These are phyloP conservation scores for Schizopygopsis pylzovi DNA, from an alignment of 2,797 vertebrate species.

Conservation along the genomic window DNA sequence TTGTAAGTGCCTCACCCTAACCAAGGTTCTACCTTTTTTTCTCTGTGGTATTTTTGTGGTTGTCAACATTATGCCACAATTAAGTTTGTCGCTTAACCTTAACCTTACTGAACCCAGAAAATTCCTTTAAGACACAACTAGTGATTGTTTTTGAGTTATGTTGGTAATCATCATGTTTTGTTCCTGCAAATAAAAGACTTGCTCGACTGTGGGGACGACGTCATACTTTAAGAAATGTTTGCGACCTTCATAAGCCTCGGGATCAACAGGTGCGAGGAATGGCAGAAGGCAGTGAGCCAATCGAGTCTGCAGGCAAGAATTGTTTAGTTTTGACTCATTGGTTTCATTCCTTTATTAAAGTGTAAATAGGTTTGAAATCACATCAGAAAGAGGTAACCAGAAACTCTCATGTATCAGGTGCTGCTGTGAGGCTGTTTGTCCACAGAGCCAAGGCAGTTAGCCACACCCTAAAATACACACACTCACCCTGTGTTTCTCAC, in stretches of 20 bases:
- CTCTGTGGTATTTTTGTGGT: background rate
- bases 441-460: conserved; percentile 45
- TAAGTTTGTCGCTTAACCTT: background rate
- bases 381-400: conserved; percentile 45
- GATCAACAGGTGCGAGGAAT: conserved; percentile 46
- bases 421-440: conserved; percentile 43
- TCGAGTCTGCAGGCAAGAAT: conserved; percentile 44
- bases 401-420: conserved; percentile 60
- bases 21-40: background rate
- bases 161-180: conserved; percentile 20
- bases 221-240: conserved; percentile 40
- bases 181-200: conserved; percentile 25
- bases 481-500: conserved; percentile 34
- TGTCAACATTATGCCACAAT: background rate
- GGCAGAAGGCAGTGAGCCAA: conserved; percentile 46
- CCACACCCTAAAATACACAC: conserved; percentile 44
- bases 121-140: background rate
- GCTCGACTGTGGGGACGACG: background rate
- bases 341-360: conserved; percentile 54
- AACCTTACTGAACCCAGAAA: background rate
- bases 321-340: conserved; percentile 56
- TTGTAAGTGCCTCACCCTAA: background rate
- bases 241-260: conserved; percentile 37
- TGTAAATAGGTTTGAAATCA: conserved; percentile 53
- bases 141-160: conserved; percentile 18